Percentiles rank a stretch among this genome's conserved stretches.
phyloP scores from a whole-genome alignment of 2,888 invertebrate species.

The Onchidella celtica region DNA sequence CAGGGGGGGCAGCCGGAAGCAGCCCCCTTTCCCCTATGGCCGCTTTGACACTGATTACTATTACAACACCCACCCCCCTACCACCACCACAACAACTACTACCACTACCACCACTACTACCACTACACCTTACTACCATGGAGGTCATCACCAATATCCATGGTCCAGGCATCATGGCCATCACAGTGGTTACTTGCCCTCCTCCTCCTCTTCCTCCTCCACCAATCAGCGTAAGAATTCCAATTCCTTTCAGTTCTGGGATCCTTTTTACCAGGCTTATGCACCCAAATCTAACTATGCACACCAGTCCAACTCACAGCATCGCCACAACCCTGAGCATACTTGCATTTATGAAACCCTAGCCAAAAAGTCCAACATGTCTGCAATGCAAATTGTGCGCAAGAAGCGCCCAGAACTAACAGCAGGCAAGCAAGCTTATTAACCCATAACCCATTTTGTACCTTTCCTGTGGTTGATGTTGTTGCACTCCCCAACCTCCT shows the following conservation, averaged over 20 bases:
- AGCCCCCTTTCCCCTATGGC: constrained; percentile 28
- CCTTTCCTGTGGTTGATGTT: not conserved
- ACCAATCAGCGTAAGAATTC: constrained; percentile 50
- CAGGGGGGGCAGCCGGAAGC: constrained; percentile 2
- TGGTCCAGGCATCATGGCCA: constrained; percentile 14
- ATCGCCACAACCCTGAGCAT: constrained; percentile 61
- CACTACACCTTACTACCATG: constrained; percentile 22
- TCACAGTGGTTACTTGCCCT: not conserved
- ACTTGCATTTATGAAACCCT: constrained; percentile 76
- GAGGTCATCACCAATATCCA: constrained; percentile 8
- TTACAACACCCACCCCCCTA: constrained; percentile 35
- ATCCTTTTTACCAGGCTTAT: constrained; percentile 41
- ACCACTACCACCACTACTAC: constrained; percentile 52
- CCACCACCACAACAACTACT: constrained; percentile 53
- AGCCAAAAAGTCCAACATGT: constrained; percentile 75
- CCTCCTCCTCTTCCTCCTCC: constrained; percentile 36
- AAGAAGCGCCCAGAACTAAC: constrained; percentile 72
- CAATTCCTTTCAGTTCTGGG: constrained; percentile 48
- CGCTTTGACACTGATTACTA: constrained; percentile 39
- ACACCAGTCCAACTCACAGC: constrained; percentile 33
- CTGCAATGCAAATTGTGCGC: constrained; percentile 70
- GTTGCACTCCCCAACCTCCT: constrained; percentile 22
- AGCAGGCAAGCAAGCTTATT: constrained; percentile 69
- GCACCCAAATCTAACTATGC: constrained; percentile 46
- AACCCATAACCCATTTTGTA: not conserved